phyloP scores from a whole-genome alignment of 2,797 vertebrate species.

The Molossus alvarezi region DNA sequence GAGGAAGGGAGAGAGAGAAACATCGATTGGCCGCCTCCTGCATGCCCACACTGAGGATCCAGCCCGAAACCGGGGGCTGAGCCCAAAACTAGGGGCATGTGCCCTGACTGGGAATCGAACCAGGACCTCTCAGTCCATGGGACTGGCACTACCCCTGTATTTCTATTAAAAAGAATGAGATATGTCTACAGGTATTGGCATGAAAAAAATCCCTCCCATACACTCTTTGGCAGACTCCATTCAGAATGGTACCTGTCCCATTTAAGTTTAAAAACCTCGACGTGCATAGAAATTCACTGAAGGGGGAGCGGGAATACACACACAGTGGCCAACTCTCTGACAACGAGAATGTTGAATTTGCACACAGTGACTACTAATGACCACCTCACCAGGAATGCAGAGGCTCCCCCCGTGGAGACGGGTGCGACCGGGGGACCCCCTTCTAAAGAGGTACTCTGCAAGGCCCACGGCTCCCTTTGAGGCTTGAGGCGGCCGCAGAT shows the following conservation, averaged over 20 bases:
- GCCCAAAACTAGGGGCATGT: no score
- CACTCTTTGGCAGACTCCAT: not conserved
- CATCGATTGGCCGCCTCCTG: no score
- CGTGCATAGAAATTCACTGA: not conserved
- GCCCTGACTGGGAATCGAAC: no score
- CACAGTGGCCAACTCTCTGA: not conserved
- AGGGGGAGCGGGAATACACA: not conserved
- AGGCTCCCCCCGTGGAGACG: not conserved
- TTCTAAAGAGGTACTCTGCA: not conserved
- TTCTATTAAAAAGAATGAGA: constrained; percentile 30
- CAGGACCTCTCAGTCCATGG: no score
- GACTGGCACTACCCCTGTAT: not conserved
- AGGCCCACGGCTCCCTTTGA: not conserved
- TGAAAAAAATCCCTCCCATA: not conserved
- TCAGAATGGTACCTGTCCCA: not conserved
- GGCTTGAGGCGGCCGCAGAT: not conserved
- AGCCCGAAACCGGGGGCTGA: no score
- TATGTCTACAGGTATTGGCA: not conserved
- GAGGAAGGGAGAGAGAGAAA: no score
- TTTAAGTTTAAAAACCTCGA: not conserved
- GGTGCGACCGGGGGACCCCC: rapidly evolving
- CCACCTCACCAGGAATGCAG: rapidly evolving
- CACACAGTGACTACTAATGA: rapidly evolving
- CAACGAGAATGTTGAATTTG: not conserved
- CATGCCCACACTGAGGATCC: no score